Conservation (phyloP, 2,113 vertebrate genomes). For the Chaetura pelagica region DNA sequence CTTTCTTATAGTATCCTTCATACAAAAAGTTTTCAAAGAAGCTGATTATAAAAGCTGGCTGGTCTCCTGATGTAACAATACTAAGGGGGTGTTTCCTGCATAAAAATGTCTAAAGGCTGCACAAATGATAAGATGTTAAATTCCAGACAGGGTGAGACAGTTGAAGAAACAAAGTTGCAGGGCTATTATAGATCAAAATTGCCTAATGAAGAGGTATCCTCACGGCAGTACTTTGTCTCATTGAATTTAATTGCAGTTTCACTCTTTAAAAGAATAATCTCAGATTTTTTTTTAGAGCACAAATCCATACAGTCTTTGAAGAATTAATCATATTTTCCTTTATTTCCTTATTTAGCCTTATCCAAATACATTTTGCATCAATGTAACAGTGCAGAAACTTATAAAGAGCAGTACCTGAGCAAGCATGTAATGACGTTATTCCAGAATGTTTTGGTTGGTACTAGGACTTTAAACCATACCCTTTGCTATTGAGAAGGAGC, state of each 20-base stretch:
- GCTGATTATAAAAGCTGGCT: slow-evolving; percentile 46
- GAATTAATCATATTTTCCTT: neutral
- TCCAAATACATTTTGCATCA: neutral
- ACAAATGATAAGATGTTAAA: slow-evolving; percentile 45
- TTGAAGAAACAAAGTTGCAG: slow-evolving; percentile 46
- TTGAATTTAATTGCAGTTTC: neutral
- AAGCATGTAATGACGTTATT: neutral
- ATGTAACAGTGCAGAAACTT: neutral
- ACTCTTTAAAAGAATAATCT: neutral
- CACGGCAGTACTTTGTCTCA: neutral
- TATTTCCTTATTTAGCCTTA: neutral
- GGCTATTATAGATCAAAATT: neutral
- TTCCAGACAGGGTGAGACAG: slow-evolving; percentile 23
- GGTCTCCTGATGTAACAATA: slow-evolving; percentile 44
- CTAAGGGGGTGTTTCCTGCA: slow-evolving; percentile 58
- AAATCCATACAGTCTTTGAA: slow-evolving; percentile 40
- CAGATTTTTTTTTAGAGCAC: slow-evolving; percentile 29
- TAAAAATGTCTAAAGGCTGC: slow-evolving; percentile 30
- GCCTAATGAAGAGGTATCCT: slow-evolving; percentile 19
- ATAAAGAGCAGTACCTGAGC: neutral
- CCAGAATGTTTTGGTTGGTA: neutral
- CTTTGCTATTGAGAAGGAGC: neutral
- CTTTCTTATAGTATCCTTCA: slow-evolving; percentile 40
- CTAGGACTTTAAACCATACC: neutral
- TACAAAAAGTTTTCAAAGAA: slow-evolving; percentile 62